Percentiles rank a stretch among this genome's conserved stretches.
These are phyloP conservation scores for Synanthedon formicaeformis DNA, from an alignment of 2,888 invertebrate genomes.

Conservation along the genomic window DNA sequence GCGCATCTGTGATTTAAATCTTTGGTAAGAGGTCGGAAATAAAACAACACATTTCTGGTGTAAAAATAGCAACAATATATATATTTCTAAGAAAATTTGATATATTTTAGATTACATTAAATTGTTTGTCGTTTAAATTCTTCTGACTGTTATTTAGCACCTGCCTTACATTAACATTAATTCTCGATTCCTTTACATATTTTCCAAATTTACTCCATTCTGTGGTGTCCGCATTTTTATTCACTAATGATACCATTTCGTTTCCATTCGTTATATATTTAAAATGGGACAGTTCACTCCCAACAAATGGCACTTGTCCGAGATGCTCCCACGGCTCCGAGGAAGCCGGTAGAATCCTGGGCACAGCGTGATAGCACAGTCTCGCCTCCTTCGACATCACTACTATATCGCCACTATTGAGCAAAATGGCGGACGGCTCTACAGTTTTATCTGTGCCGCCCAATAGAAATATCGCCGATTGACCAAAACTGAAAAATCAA, in stretches of 20 bases:
- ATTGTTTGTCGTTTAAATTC: slow-evolving; percentile 30
- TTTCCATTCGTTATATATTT: slow-evolving; percentile 29
- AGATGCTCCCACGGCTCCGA: slow-evolving; percentile 58
- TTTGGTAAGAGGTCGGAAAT: background rate
- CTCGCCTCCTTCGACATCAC: slow-evolving; percentile 90
- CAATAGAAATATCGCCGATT: slow-evolving; percentile 92
- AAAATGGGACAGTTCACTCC: slow-evolving; percentile 12
- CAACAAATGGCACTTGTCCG: slow-evolving; percentile 6
- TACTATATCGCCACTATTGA: slow-evolving; percentile 91
- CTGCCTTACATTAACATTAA: slow-evolving; percentile 95
- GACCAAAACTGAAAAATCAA: slow-evolving; percentile 84
- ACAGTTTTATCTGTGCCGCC: slow-evolving; percentile 81
- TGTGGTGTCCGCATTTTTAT: slow-evolving; percentile 24
- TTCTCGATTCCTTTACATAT: slow-evolving; percentile 80
- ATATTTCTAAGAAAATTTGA: background rate
- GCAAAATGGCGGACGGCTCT: slow-evolving; percentile 76
- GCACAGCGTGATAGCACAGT: slow-evolving; percentile 93
- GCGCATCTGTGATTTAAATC: no score
- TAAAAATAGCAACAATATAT: background rate
- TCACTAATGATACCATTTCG: slow-evolving; percentile 18
- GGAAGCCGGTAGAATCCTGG: slow-evolving; percentile 77
- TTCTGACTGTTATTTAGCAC: slow-evolving; percentile 76
- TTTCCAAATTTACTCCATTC: slow-evolving; percentile 68
- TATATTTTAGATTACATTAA: slow-evolving; percentile 14
- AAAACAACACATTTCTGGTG: background rate